Conservation (phyloP, 2,113 vertebrate genomes). For the Neomonachus schauinslandi region DNA sequence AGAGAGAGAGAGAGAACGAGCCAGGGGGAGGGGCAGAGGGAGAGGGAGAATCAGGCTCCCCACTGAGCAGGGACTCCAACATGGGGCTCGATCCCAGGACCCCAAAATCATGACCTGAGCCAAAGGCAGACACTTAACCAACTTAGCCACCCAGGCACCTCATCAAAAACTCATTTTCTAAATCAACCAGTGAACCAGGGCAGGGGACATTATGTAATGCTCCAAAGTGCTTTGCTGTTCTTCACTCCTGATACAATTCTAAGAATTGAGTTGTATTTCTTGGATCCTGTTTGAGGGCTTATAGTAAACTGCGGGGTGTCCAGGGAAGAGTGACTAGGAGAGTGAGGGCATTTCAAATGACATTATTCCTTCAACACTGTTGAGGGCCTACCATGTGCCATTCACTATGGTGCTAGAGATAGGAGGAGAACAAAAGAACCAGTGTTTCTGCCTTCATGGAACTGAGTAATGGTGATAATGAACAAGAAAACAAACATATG, state of each 20-base stretch:
- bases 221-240: background rate
- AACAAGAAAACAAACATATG: background rate
- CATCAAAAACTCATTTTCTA: slow-evolving; percentile 36
- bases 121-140: background rate
- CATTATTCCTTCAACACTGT: background rate
- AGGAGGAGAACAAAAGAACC: background rate
- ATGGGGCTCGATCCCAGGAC: background rate
- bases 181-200: background rate
- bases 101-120: background rate
- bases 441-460: background rate
- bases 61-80: background rate
- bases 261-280: slow-evolving; percentile 23
- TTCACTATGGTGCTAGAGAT: background rate
- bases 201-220: background rate
- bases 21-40: background rate
- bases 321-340: background rate
- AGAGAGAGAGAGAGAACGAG: background rate
- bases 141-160: background rate
- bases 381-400: background rate
- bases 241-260: background rate
- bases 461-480: background rate
- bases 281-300: background rate
- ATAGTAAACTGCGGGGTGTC: background rate
- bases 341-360: background rate
- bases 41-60: background rate